Conservation (phyloP, 2,888 invertebrate species). For the Cepaea hortensis region DNA sequence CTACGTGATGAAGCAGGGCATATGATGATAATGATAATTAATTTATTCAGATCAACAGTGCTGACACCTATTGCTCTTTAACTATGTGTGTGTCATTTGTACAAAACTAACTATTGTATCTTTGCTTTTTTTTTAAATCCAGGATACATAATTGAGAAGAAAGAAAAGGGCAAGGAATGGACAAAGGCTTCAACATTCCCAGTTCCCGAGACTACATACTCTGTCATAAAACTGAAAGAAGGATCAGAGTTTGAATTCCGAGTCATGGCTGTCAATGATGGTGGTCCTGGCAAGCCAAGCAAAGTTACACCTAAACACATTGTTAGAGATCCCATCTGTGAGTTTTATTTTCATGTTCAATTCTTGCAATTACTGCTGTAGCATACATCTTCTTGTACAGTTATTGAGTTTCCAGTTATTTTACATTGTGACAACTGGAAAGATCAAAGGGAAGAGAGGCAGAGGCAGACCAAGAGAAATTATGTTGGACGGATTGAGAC, state of each 20-base stretch:
- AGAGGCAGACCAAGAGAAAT: too few relatives aligned
- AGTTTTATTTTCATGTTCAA: conserved; percentile 14
- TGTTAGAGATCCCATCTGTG: conserved; percentile 74
- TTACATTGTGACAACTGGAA: too few relatives aligned
- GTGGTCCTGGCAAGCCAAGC: conserved; percentile 89
- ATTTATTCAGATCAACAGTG: too few relatives aligned
- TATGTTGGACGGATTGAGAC: too few relatives aligned
- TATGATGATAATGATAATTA: too few relatives aligned
- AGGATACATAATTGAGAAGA: conserved; percentile 86
- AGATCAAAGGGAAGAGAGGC: too few relatives aligned
- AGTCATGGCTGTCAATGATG: conserved; percentile 77
- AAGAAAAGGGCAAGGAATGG: conserved; percentile 85
- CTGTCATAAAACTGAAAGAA: conserved; percentile 72
- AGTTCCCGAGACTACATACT: conserved; percentile 68
- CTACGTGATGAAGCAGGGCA: too few relatives aligned
- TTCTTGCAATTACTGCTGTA: background rate
- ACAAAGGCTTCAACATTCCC: conserved; percentile 68
- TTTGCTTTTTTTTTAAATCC: background rate
- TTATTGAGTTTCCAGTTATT: too few relatives aligned
- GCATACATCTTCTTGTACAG: too few relatives aligned
- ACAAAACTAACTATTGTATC: too few relatives aligned
- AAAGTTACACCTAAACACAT: conserved; percentile 84
- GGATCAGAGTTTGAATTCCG: conserved; percentile 76
- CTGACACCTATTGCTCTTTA: too few relatives aligned
- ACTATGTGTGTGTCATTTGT: too few relatives aligned